These are phyloP conservation scores for Mantis religiosa DNA, from an alignment of 2,888 invertebrate genomes.

Conservation along the genomic window DNA sequence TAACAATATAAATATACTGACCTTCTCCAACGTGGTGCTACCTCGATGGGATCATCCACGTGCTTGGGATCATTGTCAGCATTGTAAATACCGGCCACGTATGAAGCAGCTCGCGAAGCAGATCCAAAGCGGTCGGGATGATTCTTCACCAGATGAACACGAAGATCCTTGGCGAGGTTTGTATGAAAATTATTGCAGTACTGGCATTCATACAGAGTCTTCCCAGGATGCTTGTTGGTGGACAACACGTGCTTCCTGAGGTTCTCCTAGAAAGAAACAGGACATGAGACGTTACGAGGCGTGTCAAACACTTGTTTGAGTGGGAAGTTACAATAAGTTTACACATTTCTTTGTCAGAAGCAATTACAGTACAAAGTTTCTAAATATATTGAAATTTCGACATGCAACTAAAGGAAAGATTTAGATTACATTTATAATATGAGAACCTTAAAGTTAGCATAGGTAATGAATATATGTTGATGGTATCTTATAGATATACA, in stretches of 20 bases:
- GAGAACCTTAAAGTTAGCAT: too few relatives aligned
- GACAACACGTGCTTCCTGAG: conserved; percentile 80
- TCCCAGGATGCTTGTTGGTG: conserved; percentile 73
- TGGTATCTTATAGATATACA: too few relatives aligned
- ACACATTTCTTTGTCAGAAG: too few relatives aligned
- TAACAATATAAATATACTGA: background rate
- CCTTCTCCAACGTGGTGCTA: conserved; percentile 19
- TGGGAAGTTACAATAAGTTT: too few relatives aligned
- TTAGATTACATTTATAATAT: too few relatives aligned
- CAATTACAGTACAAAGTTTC: too few relatives aligned
- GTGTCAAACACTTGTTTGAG: too few relatives aligned
- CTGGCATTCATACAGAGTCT: conserved; percentile 73
- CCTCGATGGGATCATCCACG: conserved; percentile 20
- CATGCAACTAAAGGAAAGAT: too few relatives aligned
- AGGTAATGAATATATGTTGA: too few relatives aligned
- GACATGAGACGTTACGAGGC: background rate
- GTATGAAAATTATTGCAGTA: conserved; percentile 57
- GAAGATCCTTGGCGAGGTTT: conserved; percentile 64
- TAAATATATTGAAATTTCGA: too few relatives aligned
- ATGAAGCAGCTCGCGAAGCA: conserved; percentile 49
- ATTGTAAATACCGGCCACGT: conserved; percentile 50
- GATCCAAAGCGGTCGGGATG: conserved; percentile 55
- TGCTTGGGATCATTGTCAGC: conserved; percentile 39
- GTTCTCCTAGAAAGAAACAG: conserved; percentile 62
- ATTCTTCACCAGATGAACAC: conserved; percentile 56